Percentiles rank a stretch among this genome's conserved stretches.
These are phyloP conservation scores for Halocynthia roretzi DNA, from an alignment of 23 tunicate genomes.

Conservation along the genomic window DNA sequence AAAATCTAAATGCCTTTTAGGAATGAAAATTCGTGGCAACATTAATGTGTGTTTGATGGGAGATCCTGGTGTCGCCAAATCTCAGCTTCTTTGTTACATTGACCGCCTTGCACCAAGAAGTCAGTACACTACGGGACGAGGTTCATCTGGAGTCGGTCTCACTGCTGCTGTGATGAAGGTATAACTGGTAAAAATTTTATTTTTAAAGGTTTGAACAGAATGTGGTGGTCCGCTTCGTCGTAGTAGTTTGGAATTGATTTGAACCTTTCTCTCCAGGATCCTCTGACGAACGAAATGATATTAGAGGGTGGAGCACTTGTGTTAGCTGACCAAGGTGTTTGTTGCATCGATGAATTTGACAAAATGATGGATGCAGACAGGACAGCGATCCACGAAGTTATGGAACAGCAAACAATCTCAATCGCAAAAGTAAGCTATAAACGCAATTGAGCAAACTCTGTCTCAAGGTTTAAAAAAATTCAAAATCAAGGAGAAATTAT, in stretches of 20 bases:
- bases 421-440: constrained; percentile 63
- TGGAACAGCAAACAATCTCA: constrained; percentile 99
- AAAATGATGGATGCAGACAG: constrained; percentile 98
- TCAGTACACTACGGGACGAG: constrained; percentile 99
- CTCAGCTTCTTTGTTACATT: constrained; percentile 94
- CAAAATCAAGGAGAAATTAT: neutral
- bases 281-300: constrained; percentile 93
- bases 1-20: constrained; percentile 17
- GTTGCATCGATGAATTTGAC: constrained; percentile 99
- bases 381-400: constrained; percentile 99
- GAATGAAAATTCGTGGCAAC: constrained; percentile 98
- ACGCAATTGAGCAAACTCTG: neutral
- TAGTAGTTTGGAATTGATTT: too few relatives aligned
- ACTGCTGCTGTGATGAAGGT: constrained; percentile 99
- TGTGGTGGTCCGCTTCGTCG: neutral
- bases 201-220: neutral
- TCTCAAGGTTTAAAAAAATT: neutral
- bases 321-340: constrained; percentile 96
- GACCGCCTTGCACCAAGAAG: constrained; percentile 96
- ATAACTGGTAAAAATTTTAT: neutral
- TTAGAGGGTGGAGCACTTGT: constrained; percentile 99
- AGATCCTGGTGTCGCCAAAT: constrained; percentile 99
- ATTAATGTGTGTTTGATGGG: constrained; percentile 99
- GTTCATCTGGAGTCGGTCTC: constrained; percentile 98
- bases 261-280: constrained; percentile 44